Evolutionary conservation across 2,888 invertebrate genomes (phyloP), one percentile per base, ranked within the genome.

Genomic region (Gryllus longicercus): DNA sequence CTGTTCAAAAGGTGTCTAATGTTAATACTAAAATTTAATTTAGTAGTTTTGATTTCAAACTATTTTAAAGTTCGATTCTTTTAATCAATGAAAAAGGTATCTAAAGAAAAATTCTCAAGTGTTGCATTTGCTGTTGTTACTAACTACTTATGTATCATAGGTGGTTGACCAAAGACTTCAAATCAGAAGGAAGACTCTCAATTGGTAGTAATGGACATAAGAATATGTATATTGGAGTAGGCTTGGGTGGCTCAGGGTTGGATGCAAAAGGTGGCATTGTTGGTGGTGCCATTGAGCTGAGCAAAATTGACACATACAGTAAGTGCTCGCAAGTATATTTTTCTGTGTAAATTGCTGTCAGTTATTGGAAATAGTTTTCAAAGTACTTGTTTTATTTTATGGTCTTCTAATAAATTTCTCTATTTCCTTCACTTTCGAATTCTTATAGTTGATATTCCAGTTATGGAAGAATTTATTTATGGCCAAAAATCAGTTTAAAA

Each of bases 191-290:
- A 0, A 91, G 97, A 51, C 89, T 98, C 49, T 96, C 96, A 82
- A 97, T 98, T 85, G 97, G 97, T 84, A 97, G 97, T 86, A 95
- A 94, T 2, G 97, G 97, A 0, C 96, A 96, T 86, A 96, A 97
- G 87, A 96, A 98, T 88, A 92, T 98, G 90, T 94, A 94, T 87
- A 93, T 97, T 81, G 94, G 95, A 77, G 91, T 97, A 74, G 96
- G 96, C 82, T 89, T 98, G 81, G 96, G 93, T 16, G 94, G 96
- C 50, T 97, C 98, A 0, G 93, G 95, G 84, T 90, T 99, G 80
- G 98, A 98, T 87, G 98, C 99, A 18, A 95, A 97, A 87, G 97
- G 97, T 80, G 99, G 99, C 83, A 98, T 99, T 85, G 98, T 99
- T 50, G 98, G 98, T 86, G 99, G 99, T 49, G 95, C 94, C 84